Evolutionary conservation across 2,888 invertebrate genomes (phyloP), one percentile per base, ranked within the genome.

Genomic region (Pseudolycoriella hygida): DNA sequence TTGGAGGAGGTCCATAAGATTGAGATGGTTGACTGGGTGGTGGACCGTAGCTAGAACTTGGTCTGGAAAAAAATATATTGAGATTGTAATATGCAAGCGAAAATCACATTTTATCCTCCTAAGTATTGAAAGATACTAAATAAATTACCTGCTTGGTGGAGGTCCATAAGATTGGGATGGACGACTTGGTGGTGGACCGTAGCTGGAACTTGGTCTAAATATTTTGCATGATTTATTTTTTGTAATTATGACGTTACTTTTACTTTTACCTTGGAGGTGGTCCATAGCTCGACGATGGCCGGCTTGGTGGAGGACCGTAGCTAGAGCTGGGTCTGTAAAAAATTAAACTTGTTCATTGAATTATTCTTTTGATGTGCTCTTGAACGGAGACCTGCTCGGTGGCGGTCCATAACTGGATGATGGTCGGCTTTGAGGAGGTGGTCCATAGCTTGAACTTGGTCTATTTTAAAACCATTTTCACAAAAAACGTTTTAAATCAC

Each of bases 341-440:
- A 18, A 67, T 66, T 1, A 70, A 68, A 0, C 69, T 67, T 46
- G 58, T 48, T 48, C 49, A 70, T 1, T 71, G 67, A 2, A 74
- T 72, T 8, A 25, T 25, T 25, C 8, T 25, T 25, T 25, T 25
- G 4, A 25, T 25, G 4, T 25, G 4, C 4, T 25, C 25, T 6
- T 25, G 25, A 50, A 46, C 18, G 40, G 41, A 39, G 25, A 17
- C 3, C 14, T 6, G 37, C 19, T 34, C 66, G 1, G 70, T 68
- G 0, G 69, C 67, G 46, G 58, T 49, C 47, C 49, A 70, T 34
- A 34, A 34, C n/a, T 34, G 34, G 30, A 30, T 17, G 65, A 55
- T 10, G 34, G 34, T 14, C 8, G 34, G 11, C 34, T 39, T n/a
- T n/a, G n/a, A 10, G 30, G 30, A 14, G 34, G 34, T 10, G 34